phyloP scores from a whole-genome alignment of 2,797 vertebrate species.

The Galagoides demidoff region DNA sequence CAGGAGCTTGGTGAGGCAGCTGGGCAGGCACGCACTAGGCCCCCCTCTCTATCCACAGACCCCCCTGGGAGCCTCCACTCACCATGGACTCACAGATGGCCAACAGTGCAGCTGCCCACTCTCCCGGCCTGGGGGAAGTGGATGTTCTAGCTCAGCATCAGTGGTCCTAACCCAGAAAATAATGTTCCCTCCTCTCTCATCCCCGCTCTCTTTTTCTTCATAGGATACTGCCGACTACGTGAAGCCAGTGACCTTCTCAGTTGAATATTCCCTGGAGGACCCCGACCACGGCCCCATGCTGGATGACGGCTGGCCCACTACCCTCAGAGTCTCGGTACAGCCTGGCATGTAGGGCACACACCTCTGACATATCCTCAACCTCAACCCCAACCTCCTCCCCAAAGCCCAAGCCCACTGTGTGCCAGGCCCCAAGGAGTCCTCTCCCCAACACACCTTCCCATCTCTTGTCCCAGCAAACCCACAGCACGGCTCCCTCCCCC shows the following conservation, averaged over 20 bases:
- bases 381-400: not conserved
- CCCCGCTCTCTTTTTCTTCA: not conserved
- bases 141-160: not conserved
- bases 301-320: constrained; percentile 94
- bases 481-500: not conserved
- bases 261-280: constrained; percentile 91
- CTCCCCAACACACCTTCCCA: not conserved
- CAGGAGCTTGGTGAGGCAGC: not conserved
- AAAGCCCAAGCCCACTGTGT: not conserved
- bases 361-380: not conserved
- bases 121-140: not conserved
- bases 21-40: not conserved
- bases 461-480: not conserved
- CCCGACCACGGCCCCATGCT: constrained; percentile 89
- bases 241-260: constrained; percentile 94
- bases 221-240: constrained; percentile 97
- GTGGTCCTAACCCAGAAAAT: not conserved
- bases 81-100: not conserved
- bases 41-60: not conserved
- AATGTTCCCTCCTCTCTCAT: not conserved
- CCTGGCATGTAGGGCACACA: accelerated
- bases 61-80: not conserved
- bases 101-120: not conserved
- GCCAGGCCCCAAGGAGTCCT: not conserved
- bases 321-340: constrained; percentile 92